Evolutionary conservation across 1,140 invertebrate species (phyloP), one percentile per base, ranked within the genome.

Genomic region (Zaprionus ghesquierei): DNA sequence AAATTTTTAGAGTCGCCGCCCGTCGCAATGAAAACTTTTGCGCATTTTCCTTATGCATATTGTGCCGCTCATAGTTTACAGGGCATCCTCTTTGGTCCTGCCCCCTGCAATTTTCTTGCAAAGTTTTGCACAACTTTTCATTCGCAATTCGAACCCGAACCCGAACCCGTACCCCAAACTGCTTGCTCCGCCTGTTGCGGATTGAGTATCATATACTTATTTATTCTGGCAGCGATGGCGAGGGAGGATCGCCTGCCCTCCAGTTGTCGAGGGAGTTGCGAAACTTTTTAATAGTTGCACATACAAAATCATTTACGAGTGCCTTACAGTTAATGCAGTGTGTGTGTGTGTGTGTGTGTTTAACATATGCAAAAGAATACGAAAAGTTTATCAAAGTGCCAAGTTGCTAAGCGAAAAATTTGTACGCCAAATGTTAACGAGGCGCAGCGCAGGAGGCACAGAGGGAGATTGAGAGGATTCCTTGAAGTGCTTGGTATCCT

Each of bases 221-320:
- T 72, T 68, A 72, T 60, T 27, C 35, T 27, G 50, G 60, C 22
- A 50, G 58, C 9, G n/a, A n/a, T n/a, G n/a, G n/a, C n/a, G n/a
- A 15, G n/a, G 2, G 22, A 29, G 9, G 49, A 15, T 31, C 18
- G 44, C 20, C 9, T n/a, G 25, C 13, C 9, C 20, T 35, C 27
- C 35, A 38, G 56, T 38, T 61, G 62, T 49, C 49, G 15, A 53
- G 77, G 70, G 81, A 72, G 51, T 69, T 55, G 49, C 58, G 31
- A 23, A 87, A 89, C 72, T 87, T 87, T 87, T 82, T 77, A 89
- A 87, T 89, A 87, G 84, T 87, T 87, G 64, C 75, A 71, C 84
- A 77, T 80, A 80, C 84, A 82, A 87, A 89, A 89, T 89, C 79
- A 87, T 77, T 87, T 89, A 75, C 69, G 73, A 89, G 79, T 79